These are phyloP conservation scores for Arctocebus calabarensis DNA, from an alignment of 2,797 vertebrate genomes.

Conservation along the genomic window DNA sequence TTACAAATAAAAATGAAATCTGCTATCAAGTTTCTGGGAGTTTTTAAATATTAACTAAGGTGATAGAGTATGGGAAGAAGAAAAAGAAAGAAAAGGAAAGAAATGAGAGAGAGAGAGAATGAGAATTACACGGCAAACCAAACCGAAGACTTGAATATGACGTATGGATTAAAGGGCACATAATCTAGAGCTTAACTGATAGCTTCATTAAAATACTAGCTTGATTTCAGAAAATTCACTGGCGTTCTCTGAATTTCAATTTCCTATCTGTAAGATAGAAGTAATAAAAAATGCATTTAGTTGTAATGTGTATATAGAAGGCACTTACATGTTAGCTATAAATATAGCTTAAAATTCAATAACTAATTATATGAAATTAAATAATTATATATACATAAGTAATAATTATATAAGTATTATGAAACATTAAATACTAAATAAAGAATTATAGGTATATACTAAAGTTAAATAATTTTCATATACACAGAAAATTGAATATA, in stretches of 20 bases:
- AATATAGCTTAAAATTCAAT: constrained; percentile 9
- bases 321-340: not conserved
- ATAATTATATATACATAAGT: not conserved
- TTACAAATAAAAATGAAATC: constrained; percentile 46
- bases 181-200: not conserved
- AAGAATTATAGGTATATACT: not conserved
- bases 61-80: not conserved
- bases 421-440: not conserved
- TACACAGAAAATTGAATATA: not conserved
- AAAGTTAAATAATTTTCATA: not conserved
- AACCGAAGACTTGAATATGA: not conserved
- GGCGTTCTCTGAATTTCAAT: constrained; percentile 34
- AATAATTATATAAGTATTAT: not conserved
- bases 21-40: not conserved
- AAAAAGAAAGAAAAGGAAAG: not conserved
- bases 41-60: constrained; percentile 30
- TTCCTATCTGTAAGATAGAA: not conserved
- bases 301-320: not conserved
- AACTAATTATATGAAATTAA: constrained; percentile 35
- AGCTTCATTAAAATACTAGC: constrained; percentile 55
- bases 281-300: constrained; percentile 12
- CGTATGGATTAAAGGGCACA: not conserved
- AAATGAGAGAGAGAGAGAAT: not conserved
- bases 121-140: not conserved
- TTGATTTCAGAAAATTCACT: constrained; percentile 37